These are phyloP conservation scores for Cephus spinipes DNA, from an alignment of 2,888 invertebrate genomes.

Conservation along the genomic window DNA sequence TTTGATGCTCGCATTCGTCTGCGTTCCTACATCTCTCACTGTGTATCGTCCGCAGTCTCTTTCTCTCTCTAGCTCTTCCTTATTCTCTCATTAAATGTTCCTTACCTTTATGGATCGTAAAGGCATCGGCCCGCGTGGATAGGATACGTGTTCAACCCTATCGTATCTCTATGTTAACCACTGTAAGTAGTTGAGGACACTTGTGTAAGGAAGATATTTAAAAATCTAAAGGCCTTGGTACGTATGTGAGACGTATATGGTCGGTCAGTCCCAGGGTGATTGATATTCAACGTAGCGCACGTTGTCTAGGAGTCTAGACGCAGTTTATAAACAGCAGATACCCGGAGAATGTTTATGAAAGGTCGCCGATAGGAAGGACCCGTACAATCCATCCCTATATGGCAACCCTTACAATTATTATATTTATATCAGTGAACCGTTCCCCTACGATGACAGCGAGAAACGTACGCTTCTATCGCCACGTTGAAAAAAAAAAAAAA, in stretches of 20 bases:
- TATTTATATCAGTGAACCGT: neutral
- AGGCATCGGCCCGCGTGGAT: neutral
- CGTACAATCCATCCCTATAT: neutral
- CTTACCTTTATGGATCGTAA: constrained; percentile 4
- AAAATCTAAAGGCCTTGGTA: neutral
- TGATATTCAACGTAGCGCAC: constrained; percentile 15
- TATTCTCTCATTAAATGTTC: neutral
- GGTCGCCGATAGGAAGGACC: neutral
- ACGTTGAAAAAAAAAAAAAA: neutral
- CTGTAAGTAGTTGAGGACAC: neutral
- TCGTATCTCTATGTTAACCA: neutral
- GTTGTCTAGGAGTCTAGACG: constrained; percentile 18
- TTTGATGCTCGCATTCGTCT: neutral
- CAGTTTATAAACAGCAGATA: constrained; percentile 22
- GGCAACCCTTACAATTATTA: neutral
- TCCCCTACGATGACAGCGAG: neutral
- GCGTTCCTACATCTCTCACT: neutral
- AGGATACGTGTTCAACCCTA: neutral
- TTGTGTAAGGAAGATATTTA: neutral
- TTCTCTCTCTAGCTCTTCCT: neutral
- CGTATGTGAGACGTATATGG: neutral
- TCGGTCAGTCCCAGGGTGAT: constrained; percentile 9
- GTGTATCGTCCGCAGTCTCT: neutral
- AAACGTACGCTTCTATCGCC: neutral
- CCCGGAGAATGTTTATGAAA: constrained; percentile 4